Evolutionary conservation across 2,113 vertebrate genomes (phyloP), one percentile per base, ranked within the genome.

Genomic region (Rhinopomastus cyanomelas): DNA sequence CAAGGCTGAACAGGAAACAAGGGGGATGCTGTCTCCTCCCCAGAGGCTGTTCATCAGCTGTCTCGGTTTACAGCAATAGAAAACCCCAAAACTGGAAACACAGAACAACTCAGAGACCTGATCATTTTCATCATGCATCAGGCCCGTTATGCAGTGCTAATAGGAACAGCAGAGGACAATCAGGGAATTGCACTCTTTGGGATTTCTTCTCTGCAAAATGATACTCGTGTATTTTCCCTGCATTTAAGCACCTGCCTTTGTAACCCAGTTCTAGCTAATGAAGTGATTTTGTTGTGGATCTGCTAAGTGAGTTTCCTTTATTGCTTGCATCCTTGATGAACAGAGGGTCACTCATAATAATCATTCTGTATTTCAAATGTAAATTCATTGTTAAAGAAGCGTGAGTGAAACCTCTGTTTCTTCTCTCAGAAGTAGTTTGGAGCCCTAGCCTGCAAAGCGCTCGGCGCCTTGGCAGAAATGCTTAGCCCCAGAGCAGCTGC

Each of bases 21-120:
- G 94, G 95, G 96, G 82, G 96, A 97, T 92, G 85, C 95, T 96
- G 82, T 88, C 93, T 94, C 52, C 59, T 98, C 98, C 97, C 98
- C 96, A 96, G 97, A 98, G 98, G 96, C 97, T 97, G 97, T 97
- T 98, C 98, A 98, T 98, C 98, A 98, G 97, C 97, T 97, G 97
- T 97, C 97, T 98, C 98, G 98, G 97, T 97, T 99, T 98, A 98
- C 98, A 97, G 96, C 96, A 98, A 97, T 97, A 96, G 95, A 96
- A 95, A 90, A 86, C 56, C 74, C 46, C 66, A 26, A 51, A 61
- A 64, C 13, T 77, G 30, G 68, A 89, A 87, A 81, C 30, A 90
- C 61, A 29, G 12, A 87, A 65, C 12, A 20, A 85, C 48, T 89
- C 72, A 81, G 48, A 93, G 91, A 95, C 49, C 56, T 84, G 87